Conservation (phyloP, 1,140 invertebrate species). For the Pemphigus obesinymphae region DNA sequence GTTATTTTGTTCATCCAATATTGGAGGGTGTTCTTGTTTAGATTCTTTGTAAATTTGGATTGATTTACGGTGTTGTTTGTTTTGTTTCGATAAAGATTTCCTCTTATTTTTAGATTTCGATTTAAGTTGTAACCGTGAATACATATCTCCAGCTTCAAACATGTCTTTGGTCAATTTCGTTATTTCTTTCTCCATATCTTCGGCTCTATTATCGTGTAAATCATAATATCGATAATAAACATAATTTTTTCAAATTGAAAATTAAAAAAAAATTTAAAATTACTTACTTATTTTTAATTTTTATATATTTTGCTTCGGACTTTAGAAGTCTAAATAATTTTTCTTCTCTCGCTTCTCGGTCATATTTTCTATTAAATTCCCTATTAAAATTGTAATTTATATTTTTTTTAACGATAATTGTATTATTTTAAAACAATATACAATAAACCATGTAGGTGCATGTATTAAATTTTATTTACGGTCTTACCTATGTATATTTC, state of each 20-base stretch:
- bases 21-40: background rate
- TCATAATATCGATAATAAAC: background rate
- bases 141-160: background rate
- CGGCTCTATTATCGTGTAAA: background rate
- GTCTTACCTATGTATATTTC: slow-evolving; percentile 29
- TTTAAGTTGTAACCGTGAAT: background rate
- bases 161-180: slow-evolving; percentile 11
- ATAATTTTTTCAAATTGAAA: background rate
- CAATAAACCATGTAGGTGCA: too few relatives aligned
- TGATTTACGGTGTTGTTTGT: background rate
- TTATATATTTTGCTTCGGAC: background rate
- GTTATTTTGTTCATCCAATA: slow-evolving; percentile 8
- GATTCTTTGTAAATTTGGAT: background rate
- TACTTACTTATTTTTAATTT: slow-evolving; percentile 8
- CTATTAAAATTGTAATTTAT: background rate
- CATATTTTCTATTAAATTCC: slow-evolving; percentile 3
- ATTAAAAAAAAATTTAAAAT: background rate
- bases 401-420: background rate
- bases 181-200: background rate
- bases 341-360: slow-evolving; percentile 6
- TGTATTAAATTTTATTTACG: too few relatives aligned
- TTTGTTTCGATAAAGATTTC: background rate
- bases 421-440: background rate
- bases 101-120: background rate
- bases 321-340: slow-evolving; percentile 8